A percentile compares a stretch with the other conserved stretches of the same genome.
Evolutionary conservation across 2,113 vertebrate species (phyloP).

Genomic region (Indicator maculatus): DNA sequence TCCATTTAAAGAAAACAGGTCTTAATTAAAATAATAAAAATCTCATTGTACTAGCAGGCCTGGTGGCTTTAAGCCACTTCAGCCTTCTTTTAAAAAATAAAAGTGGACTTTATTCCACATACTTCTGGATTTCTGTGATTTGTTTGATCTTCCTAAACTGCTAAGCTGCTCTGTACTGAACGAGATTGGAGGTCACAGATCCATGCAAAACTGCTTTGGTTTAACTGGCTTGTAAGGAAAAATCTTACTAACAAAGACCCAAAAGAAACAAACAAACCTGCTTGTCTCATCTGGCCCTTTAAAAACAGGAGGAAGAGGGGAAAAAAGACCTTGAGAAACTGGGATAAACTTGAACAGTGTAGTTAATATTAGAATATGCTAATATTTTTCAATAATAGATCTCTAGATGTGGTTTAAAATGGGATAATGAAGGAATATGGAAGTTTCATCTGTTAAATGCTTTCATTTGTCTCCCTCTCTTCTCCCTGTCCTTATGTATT

Average conservation of each 20-base stretch:
- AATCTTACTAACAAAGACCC: background rate
- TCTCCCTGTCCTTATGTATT: background rate
- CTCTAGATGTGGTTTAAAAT: background rate
- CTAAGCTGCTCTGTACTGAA: background rate
- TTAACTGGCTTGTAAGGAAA: conserved; percentile 32
- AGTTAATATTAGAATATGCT: background rate
- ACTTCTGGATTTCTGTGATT: conserved; percentile 27
- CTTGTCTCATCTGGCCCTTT: background rate
- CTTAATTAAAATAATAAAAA: conserved; percentile 28
- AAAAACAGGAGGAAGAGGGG: background rate
- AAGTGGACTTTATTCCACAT: conserved; percentile 2
- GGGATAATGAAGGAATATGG: background rate
- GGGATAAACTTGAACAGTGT: background rate
- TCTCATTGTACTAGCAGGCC: background rate
- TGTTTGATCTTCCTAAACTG: conserved; percentile 43
- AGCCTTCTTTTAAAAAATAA: background rate
- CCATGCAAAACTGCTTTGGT: conserved; percentile 19
- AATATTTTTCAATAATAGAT: background rate
- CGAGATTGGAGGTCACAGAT: conserved; percentile 8
- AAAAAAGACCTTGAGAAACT: background rate
- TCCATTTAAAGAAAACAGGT: background rate
- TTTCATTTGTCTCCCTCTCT: background rate
- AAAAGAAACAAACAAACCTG: background rate
- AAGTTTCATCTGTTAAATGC: background rate
- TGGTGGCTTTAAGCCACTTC: background rate